Conservation (phyloP, 2,113 vertebrate genomes). For the Oryzias curvinotus region DNA sequence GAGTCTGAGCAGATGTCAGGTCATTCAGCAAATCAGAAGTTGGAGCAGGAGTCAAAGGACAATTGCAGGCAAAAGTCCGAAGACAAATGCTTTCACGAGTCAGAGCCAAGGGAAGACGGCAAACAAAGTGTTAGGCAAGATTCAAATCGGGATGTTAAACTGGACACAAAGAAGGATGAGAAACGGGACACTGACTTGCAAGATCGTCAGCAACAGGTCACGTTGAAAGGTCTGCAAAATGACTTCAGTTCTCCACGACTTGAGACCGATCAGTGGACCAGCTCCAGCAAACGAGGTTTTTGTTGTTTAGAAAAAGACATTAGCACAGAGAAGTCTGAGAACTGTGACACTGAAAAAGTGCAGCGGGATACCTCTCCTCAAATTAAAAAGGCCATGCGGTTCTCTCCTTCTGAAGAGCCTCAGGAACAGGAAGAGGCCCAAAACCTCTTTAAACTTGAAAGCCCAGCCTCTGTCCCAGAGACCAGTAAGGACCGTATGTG, state of each 20-base stretch:
- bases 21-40: conserved; percentile 78
- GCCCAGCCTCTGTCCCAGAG: conserved; percentile 77
- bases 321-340: conserved; percentile 84
- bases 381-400: conserved; percentile 90
- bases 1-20: conserved; percentile 50
- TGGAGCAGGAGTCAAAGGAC: conserved; percentile 47
- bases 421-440: conserved; percentile 85
- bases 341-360: conserved; percentile 80
- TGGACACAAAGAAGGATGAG: conserved; percentile 51
- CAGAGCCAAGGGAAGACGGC: conserved; percentile 44
- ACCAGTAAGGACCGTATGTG: conserved; percentile 75
- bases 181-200: conserved; percentile 42
- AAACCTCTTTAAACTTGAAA: conserved; percentile 75
- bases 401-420: conserved; percentile 85
- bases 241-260: conserved; percentile 77
- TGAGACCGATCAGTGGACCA: conserved; percentile 83
- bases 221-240: conserved; percentile 79
- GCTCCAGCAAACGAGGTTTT: conserved; percentile 87
- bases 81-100: too few species aligned
- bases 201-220: conserved; percentile 69
- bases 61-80: too few species aligned
- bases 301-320: conserved; percentile 88
- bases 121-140: conserved; percentile 47
- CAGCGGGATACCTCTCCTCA: conserved; percentile 81
- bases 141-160: conserved; percentile 80